Conservation (phyloP, 2,888 invertebrate genomes). For the Dendrolimus houi region DNA sequence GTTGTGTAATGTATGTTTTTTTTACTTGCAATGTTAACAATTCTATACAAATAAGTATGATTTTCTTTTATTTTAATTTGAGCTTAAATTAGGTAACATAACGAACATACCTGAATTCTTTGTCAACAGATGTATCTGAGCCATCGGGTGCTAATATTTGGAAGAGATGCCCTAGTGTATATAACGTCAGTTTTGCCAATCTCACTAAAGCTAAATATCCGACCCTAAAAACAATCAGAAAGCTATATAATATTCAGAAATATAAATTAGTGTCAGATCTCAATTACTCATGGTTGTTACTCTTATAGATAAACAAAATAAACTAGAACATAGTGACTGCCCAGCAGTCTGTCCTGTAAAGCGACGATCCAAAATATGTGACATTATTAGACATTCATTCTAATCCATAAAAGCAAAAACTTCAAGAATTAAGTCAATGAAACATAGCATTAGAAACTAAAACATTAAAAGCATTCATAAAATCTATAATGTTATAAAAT, state of each 20-base stretch:
- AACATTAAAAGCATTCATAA: no score
- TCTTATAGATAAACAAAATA: no score
- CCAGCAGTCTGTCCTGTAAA: neutral
- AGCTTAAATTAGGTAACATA: no score
- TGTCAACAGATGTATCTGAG: constrained; percentile 54
- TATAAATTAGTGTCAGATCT: no score
- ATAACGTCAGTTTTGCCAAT: constrained; percentile 91
- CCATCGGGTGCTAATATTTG: constrained; percentile 76
- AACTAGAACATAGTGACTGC: no score
- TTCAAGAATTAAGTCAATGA: no score
- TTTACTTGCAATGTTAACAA: constrained; percentile 1
- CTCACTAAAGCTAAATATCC: constrained; percentile 93
- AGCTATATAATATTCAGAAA: neutral
- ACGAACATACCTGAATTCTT: constrained; percentile 49
- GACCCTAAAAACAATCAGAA: constrained; percentile 72
- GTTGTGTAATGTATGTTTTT: neutral
- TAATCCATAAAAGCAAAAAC: no score
- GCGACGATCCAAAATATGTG: neutral
- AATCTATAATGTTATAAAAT: no score
- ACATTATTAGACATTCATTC: neutral
- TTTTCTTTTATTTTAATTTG: no score
- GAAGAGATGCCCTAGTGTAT: constrained; percentile 89
- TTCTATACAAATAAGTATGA: neutral
- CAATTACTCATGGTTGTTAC: no score
- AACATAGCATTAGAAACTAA: no score